These are phyloP conservation scores for Diloba caeruleocephala DNA, from an alignment of 2,888 invertebrate genomes.

Conservation along the genomic window DNA sequence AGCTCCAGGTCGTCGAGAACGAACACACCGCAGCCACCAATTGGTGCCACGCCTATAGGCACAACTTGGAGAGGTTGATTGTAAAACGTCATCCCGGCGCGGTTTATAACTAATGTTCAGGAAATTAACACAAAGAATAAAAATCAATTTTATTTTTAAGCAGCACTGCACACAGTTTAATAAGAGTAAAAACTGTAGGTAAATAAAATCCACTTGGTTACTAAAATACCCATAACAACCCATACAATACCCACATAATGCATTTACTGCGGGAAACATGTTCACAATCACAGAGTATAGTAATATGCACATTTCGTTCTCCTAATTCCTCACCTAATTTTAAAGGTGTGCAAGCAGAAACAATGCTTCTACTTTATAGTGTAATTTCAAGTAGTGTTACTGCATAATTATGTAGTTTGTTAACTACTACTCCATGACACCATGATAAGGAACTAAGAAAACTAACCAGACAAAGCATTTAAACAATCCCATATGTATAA, in stretches of 20 bases:
- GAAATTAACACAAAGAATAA: constrained; percentile 13
- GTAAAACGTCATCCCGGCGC: too few relatives aligned
- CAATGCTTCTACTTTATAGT: too few relatives aligned
- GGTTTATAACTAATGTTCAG: too few relatives aligned
- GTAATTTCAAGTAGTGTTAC: background rate
- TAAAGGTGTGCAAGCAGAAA: too few relatives aligned
- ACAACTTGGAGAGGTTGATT: too few relatives aligned
- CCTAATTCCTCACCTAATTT: background rate
- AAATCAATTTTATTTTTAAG: constrained; percentile 51
- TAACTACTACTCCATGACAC: constrained; percentile 6
- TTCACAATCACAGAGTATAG: constrained; percentile 13
- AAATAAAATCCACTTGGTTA: constrained; percentile 39
- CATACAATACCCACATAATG: constrained; percentile 19
- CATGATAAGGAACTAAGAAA: background rate
- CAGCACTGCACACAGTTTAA: constrained; percentile 48
- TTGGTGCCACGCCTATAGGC: too few relatives aligned
- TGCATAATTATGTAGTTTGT: background rate
- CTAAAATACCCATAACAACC: constrained; percentile 37
- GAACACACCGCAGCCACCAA: too few relatives aligned
- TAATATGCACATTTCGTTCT: background rate
- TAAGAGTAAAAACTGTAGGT: constrained; percentile 23
- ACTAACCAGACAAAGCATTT: background rate
- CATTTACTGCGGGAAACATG: constrained; percentile 18
- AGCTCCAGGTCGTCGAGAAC: too few relatives aligned
- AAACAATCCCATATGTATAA: constrained; percentile 24